Percentiles rank a stretch among this genome's conserved stretches.
Conservation (phyloP, 1,140 invertebrate genomes). For the Drosophila nebulosa region DNA sequence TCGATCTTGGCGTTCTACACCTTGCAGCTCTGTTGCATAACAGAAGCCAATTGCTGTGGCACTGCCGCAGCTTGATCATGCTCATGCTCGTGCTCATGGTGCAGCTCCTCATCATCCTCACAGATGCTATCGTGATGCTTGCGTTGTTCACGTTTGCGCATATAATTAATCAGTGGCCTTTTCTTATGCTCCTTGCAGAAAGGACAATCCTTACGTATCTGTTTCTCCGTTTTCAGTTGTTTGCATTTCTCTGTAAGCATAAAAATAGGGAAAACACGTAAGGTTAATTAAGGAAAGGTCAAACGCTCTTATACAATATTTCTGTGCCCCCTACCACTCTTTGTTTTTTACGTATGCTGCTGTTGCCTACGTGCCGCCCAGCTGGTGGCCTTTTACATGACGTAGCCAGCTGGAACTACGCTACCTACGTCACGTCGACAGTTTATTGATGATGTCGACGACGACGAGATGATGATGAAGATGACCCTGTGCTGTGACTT, state of each 20-base stretch:
- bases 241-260: slow-evolving; percentile 76
- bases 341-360: slow-evolving; percentile 2
- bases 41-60: slow-evolving; percentile 37
- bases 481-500: slow-evolving; percentile 56
- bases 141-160: slow-evolving; percentile 82
- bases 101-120: slow-evolving; percentile 82
- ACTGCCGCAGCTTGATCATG: slow-evolving; percentile 40
- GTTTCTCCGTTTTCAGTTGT: slow-evolving; percentile 61
- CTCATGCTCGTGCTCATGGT: slow-evolving; percentile 42
- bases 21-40: slow-evolving; percentile 67
- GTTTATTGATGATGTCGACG: not conserved
- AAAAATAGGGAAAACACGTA: not conserved
- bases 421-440: slow-evolving; percentile 43
- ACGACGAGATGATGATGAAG: no score
- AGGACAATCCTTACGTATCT: slow-evolving; percentile 82
- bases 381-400: slow-evolving; percentile 40
- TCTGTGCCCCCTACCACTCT: not conserved
- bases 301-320: not conserved
- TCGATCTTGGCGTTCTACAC: slow-evolving; percentile 31
- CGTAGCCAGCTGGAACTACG: slow-evolving; percentile 23
- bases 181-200: slow-evolving; percentile 84
- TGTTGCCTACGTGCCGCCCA: slow-evolving; percentile 53
- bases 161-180: slow-evolving; percentile 82
- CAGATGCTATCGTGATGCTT: slow-evolving; percentile 82
- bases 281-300: slow-evolving; percentile 23